Evolutionary conservation across 2,888 invertebrate species (phyloP).

Genomic region (Merodon equestris): DNA sequence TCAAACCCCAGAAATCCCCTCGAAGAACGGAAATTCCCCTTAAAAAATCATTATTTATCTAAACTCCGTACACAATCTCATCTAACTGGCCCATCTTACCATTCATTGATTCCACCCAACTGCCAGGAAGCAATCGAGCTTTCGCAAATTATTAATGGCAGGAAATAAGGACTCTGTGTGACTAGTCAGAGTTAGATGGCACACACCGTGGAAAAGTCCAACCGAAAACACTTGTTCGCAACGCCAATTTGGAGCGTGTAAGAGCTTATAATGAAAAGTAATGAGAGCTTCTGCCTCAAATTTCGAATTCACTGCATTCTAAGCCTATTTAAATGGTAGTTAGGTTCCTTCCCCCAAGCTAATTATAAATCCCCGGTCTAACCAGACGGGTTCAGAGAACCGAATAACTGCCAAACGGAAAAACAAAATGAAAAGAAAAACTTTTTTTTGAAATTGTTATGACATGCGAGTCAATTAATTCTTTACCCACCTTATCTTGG

Average conservation of each 20-base stretch:
- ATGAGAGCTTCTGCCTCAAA: slow-evolving; percentile 1
- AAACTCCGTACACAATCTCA: neutral
- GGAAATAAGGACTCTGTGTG: neutral
- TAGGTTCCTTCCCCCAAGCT: no score
- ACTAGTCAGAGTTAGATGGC: no score
- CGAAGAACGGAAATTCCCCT: no score
- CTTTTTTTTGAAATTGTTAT: slow-evolving; percentile 31
- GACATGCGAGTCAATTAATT: slow-evolving; percentile 35
- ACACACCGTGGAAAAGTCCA: no score
- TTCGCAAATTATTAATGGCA: slow-evolving; percentile 41
- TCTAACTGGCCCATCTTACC: neutral
- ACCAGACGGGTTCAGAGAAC: no score
- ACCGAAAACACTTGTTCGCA: no score
- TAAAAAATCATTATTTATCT: neutral
- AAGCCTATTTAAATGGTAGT: no score
- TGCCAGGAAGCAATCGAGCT: slow-evolving; percentile 15
- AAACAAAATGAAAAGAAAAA: neutral
- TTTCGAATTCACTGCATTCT: no score
- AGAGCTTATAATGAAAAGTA: slow-evolving; percentile 27
- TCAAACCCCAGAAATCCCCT: no score
- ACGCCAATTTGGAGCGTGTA: neutral
- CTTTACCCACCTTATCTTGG: neutral
- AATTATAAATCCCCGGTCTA: no score
- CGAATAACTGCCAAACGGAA: neutral
- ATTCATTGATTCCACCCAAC: neutral